Evolutionary conservation across 2,113 vertebrate genomes (phyloP).

Genomic region (Zosterops pallidus): DNA sequence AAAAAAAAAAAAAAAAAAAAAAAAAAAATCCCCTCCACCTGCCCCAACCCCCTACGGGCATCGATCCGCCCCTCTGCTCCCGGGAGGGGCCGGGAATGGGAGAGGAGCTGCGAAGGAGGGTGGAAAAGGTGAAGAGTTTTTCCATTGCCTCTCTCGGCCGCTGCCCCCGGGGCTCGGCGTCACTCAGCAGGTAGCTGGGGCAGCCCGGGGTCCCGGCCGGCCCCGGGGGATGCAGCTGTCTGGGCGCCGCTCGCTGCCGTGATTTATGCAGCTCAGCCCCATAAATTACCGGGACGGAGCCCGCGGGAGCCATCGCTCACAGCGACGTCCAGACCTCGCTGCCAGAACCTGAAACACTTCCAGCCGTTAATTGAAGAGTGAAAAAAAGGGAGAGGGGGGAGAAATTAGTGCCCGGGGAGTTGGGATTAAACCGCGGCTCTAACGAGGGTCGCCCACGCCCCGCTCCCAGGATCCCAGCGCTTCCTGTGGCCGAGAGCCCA

Average conservation of each 20-base stretch:
- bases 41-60: not conserved
- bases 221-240: conserved; percentile 61
- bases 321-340: conserved; percentile 41
- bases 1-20: no score
- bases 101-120: not conserved
- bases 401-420: not conserved
- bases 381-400: not conserved
- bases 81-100: not conserved
- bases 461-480: not conserved
- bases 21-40: not conserved
- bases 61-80: not conserved
- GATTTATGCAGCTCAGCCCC: conserved; percentile 57
- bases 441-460: not conserved
- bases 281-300: conserved; percentile 65
- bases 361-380: conserved; percentile 33
- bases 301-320: conserved; percentile 66
- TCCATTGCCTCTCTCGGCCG: not conserved
- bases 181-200: conserved; percentile 62
- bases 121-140: not conserved
- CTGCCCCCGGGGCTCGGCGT: not conserved
- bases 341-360: conserved; percentile 60
- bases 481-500: not conserved
- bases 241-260: conserved; percentile 17
- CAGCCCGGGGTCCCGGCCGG: conserved; percentile 38
- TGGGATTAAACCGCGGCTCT: not conserved